phyloP scores from a whole-genome alignment of 1,140 invertebrate species.

The Euwallacea similis region DNA sequence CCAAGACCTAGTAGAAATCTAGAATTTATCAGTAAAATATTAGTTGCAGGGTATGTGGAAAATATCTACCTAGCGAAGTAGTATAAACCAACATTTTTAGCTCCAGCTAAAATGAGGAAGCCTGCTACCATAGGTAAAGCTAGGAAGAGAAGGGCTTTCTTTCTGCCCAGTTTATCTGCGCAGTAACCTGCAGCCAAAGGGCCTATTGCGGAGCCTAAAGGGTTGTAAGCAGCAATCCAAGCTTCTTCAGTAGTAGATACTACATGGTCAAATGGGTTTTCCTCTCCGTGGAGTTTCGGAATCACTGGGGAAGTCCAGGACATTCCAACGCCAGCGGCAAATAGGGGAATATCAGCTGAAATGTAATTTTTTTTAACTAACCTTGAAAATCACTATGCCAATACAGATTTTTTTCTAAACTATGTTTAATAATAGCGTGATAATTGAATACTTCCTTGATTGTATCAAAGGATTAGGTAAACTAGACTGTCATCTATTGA shows the following conservation, averaged over 20 bases:
- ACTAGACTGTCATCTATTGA: too few relatives aligned
- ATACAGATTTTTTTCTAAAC: too few relatives aligned
- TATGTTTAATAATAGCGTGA: too few relatives aligned
- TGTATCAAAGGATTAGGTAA: too few relatives aligned
- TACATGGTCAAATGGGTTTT: constrained; percentile 46
- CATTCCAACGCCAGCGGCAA: constrained; percentile 24
- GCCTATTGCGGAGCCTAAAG: constrained; percentile 70
- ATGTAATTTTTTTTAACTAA: background rate
- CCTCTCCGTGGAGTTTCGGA: constrained; percentile 56
- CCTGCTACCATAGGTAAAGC: constrained; percentile 37
- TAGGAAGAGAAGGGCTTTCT: constrained; percentile 56
- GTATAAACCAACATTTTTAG: constrained; percentile 19
- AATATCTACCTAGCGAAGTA: constrained; percentile 31
- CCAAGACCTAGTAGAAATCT: constrained; percentile 54
- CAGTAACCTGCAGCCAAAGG: constrained; percentile 48
- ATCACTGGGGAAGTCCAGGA: constrained; percentile 73
- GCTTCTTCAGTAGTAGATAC: constrained; percentile 61
- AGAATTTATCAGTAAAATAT: constrained; percentile 57
- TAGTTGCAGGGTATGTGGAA: constrained; percentile 17
- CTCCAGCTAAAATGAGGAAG: constrained; percentile 24
- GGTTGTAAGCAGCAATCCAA: constrained; percentile 80
- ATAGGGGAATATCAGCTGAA: constrained; percentile 29
- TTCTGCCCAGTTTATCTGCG: constrained; percentile 55
- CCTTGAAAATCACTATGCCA: too few relatives aligned
- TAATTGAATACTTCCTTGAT: too few relatives aligned